phyloP scores from a whole-genome alignment of 2,888 invertebrate genomes.

The Gnatocerus cornutus region DNA sequence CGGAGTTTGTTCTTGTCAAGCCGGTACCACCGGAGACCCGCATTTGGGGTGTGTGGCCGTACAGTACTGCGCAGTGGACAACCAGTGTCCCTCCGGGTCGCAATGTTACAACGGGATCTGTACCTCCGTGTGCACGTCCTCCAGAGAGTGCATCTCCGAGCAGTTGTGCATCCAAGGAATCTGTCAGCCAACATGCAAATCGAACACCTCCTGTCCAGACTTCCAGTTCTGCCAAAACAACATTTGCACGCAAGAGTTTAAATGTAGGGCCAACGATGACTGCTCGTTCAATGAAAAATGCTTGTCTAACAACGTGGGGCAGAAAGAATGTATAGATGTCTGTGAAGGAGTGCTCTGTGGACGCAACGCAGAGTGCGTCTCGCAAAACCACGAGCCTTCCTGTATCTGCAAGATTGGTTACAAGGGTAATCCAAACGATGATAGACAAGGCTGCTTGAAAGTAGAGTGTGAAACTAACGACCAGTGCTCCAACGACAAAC shows the following conservation, averaged over 20 bases:
- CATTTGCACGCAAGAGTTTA: slow-evolving; percentile 88
- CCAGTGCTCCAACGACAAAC: slow-evolving; percentile 87
- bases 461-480: slow-evolving; percentile 83
- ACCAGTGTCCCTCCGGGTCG: slow-evolving; percentile 88
- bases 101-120: slow-evolving; percentile 89
- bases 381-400: slow-evolving; percentile 81
- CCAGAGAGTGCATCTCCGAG: slow-evolving; percentile 88
- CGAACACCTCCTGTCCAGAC: slow-evolving; percentile 87
- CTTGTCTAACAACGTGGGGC: slow-evolving; percentile 79
- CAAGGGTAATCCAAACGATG: slow-evolving; percentile 82
- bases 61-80: slow-evolving; percentile 87
- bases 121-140: slow-evolving; percentile 83
- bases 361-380: slow-evolving; percentile 86
- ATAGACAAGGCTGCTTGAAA: slow-evolving; percentile 84
- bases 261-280: slow-evolving; percentile 82
- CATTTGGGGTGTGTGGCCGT: slow-evolving; percentile 88
- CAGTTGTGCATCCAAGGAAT: slow-evolving; percentile 89
- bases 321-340: slow-evolving; percentile 83
- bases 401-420: slow-evolving; percentile 87
- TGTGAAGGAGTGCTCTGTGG: slow-evolving; percentile 86
- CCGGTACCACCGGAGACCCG: slow-evolving; percentile 90
- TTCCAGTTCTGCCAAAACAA: slow-evolving; percentile 89
- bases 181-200: slow-evolving; percentile 88
- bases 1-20: slow-evolving; percentile 87
- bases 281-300: slow-evolving; percentile 85